Percentiles rank a stretch among this genome's conserved stretches.
Conservation (phyloP, 1,140 invertebrate genomes). For the Drosophila kepulauana region DNA sequence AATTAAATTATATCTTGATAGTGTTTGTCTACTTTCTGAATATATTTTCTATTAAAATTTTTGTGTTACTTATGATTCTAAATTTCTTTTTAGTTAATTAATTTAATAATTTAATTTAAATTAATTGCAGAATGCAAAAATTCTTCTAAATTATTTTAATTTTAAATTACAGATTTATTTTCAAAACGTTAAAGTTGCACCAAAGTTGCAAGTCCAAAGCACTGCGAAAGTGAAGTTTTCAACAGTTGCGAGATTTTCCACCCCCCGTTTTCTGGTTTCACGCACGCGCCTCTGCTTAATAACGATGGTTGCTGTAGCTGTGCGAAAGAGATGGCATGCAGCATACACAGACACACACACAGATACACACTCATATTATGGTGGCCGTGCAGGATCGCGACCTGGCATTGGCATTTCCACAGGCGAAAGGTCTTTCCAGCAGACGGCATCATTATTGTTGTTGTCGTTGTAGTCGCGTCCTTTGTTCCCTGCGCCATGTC, state of each 20-base stretch:
- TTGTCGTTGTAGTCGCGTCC: conserved; percentile 32
- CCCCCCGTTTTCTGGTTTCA: conserved; percentile 57
- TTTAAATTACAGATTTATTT: background rate
- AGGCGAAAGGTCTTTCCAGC: conserved; percentile 64
- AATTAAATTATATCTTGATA: no score
- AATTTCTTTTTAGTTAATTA: no score
- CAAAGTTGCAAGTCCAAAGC: background rate
- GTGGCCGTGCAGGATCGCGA: conserved; percentile 62
- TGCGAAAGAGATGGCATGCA: conserved; percentile 43
- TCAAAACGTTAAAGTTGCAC: background rate
- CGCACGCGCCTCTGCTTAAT: conserved; percentile 64
- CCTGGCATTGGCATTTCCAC: conserved; percentile 62
- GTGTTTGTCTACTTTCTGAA: no score
- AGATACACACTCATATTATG: conserved; percentile 26
- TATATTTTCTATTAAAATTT: no score
- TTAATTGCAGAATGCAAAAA: no score
- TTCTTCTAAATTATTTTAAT: no score
- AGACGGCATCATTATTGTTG: conserved; percentile 33
- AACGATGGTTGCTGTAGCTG: conserved; percentile 3
- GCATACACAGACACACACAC: conserved; percentile 11
- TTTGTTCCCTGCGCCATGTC: conserved; percentile 67
- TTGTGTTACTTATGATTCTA: no score
- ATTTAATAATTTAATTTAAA: no score
- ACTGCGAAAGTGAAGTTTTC: conserved; percentile 2
- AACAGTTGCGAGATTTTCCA: background rate